phyloP scores from a whole-genome alignment of 2,888 invertebrate genomes.

The Melieria crassipennis region DNA sequence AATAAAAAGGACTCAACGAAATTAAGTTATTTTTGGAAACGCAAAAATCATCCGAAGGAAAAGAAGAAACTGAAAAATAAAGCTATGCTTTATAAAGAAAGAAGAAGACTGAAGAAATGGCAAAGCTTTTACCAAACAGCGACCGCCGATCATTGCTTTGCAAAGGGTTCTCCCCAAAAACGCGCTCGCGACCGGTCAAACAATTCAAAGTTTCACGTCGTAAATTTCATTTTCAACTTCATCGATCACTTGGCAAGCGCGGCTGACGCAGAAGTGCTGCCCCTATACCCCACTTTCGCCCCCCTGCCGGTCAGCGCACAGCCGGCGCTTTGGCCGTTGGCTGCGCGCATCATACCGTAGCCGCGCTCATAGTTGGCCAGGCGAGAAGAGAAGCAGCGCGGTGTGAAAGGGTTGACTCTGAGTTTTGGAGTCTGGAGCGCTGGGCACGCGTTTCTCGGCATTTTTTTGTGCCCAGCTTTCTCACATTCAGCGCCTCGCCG shows the following conservation, averaged over 20 bases:
- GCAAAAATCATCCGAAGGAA: no score
- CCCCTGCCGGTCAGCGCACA: neutral
- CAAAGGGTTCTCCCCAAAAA: neutral
- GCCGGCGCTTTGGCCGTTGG: slow-evolving; percentile 15
- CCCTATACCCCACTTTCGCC: slow-evolving; percentile 46
- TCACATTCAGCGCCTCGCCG: slow-evolving; percentile 2
- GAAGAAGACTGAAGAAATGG: no score
- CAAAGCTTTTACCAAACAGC: neutral
- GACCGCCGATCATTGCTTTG: neutral
- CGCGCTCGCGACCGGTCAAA: slow-evolving; percentile 39
- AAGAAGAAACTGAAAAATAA: no score
- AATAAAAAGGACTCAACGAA: no score
- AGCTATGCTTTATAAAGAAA: no score
- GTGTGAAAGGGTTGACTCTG: no score
- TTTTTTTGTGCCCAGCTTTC: slow-evolving; percentile 16
- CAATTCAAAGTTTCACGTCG: slow-evolving; percentile 64
- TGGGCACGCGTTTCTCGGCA: slow-evolving; percentile 38
- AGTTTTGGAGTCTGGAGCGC: neutral
- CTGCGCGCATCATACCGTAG: slow-evolving; percentile 16
- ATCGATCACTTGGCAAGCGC: slow-evolving; percentile 60
- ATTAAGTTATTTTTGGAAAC: no score
- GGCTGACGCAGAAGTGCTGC: slow-evolving; percentile 43
- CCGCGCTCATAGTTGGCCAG: neutral
- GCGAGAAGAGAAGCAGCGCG: no score
- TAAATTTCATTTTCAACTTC: slow-evolving; percentile 63